phyloP scores from a whole-genome alignment of 2,113 vertebrate species.

The Entelurus aequoreus region DNA sequence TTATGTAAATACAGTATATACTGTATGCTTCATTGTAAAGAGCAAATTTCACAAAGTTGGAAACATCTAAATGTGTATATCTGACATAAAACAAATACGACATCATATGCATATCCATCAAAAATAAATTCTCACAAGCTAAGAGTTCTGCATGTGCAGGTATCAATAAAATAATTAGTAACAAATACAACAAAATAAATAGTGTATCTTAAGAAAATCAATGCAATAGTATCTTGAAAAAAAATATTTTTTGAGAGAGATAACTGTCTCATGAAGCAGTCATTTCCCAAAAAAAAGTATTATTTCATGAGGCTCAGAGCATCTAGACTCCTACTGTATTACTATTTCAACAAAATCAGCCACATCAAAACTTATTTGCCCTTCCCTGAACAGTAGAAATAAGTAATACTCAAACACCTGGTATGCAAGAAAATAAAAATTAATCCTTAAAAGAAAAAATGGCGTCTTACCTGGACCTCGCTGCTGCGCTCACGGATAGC shows the following conservation, averaged over 20 bases:
- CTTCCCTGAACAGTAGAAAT: not conserved
- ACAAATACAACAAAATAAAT: not conserved
- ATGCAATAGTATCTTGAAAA: slow-evolving; percentile 8
- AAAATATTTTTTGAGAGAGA: not conserved
- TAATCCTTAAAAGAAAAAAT: slow-evolving; percentile 4
- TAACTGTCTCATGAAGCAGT: slow-evolving; percentile 32
- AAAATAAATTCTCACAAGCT: too few relatives aligned
- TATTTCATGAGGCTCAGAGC: slow-evolving; percentile 24
- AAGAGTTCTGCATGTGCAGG: not conserved
- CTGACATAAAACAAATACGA: too few relatives aligned
- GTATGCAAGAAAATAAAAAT: not conserved
- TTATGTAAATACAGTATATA: too few relatives aligned
- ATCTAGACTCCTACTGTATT: slow-evolving; percentile 18
- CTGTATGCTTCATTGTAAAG: too few relatives aligned
- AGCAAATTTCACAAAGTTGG: too few relatives aligned
- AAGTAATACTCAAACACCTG: not conserved
- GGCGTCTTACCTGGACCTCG: slow-evolving; percentile 86
- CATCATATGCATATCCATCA: too few relatives aligned
- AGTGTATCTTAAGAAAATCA: slow-evolving; percentile 14
- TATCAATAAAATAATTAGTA: not conserved
- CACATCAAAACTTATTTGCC: not conserved
- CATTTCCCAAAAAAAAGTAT: slow-evolving; percentile 50
- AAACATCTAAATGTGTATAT: too few relatives aligned
- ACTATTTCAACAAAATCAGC: not conserved
- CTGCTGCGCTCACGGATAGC: slow-evolving; percentile 83